These are phyloP conservation scores for Procapra przewalskii DNA, from an alignment of 2,113 vertebrate species.

Conservation along the genomic window DNA sequence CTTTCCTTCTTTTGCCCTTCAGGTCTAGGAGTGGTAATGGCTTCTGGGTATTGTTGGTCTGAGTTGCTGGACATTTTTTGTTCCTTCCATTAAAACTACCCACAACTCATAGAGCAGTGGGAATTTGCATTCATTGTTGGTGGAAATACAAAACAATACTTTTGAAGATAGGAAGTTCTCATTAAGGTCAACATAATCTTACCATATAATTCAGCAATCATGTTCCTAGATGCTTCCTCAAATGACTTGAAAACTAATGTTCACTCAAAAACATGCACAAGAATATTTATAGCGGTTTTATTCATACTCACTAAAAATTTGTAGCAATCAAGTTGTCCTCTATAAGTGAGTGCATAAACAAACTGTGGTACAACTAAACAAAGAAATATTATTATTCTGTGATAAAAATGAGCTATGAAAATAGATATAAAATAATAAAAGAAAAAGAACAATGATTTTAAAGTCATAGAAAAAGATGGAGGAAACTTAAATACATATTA, in stretches of 20 bases:
- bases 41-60: neutral
- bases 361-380: neutral
- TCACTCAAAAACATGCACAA: neutral
- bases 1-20: neutral
- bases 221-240: neutral
- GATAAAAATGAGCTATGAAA: neutral
- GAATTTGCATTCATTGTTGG: neutral
- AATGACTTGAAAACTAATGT: neutral
- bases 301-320: neutral
- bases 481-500: neutral
- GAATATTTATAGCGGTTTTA: neutral
- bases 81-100: neutral
- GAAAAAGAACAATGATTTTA: neutral
- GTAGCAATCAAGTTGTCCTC: neutral
- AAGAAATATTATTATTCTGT: neutral
- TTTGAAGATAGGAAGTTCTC: neutral
- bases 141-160: neutral
- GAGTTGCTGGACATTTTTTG: neutral
- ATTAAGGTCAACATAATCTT: neutral
- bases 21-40: neutral
- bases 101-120: neutral
- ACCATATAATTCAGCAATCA: neutral
- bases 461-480: neutral
- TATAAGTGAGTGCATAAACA: neutral
- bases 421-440: neutral